A percentile compares a stretch with the other conserved stretches of the same genome.
phyloP scores from a whole-genome alignment of 2,113 vertebrate genomes.

The Laticauda laticaudata region DNA sequence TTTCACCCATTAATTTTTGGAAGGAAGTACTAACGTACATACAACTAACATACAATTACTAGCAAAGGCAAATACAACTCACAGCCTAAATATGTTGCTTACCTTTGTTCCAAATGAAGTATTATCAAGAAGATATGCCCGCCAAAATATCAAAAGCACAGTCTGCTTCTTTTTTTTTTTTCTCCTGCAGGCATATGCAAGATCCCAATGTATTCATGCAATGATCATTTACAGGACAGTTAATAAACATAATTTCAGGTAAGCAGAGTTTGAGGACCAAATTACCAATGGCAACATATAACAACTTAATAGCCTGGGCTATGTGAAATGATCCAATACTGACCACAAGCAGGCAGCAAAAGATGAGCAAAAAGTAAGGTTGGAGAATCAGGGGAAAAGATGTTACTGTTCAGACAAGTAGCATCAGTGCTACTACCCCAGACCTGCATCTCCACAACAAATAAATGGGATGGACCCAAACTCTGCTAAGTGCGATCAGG shows the following conservation, averaged over 20 bases:
- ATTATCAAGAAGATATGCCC: neutral
- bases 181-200: neutral
- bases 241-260: neutral
- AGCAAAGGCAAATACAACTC: neutral
- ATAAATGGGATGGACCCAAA: neutral
- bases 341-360: neutral
- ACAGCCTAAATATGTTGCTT: neutral
- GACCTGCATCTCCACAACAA: neutral
- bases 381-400: neutral
- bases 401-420: neutral
- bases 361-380: neutral
- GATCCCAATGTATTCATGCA: neutral
- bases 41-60: neutral
- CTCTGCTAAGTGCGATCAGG: neutral
- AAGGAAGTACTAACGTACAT: neutral
- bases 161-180: neutral
- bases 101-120: neutral
- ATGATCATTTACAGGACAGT: neutral
- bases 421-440: neutral
- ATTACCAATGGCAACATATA: neutral
- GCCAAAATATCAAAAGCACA: neutral
- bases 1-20: neutral
- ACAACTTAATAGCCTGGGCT: neutral
- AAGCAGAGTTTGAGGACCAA: neutral
- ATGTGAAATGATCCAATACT: too few relatives aligned